Percentiles rank a stretch among this genome's conserved stretches.
Conservation (phyloP, 2,888 invertebrate genomes). For the Autographa gamma region DNA sequence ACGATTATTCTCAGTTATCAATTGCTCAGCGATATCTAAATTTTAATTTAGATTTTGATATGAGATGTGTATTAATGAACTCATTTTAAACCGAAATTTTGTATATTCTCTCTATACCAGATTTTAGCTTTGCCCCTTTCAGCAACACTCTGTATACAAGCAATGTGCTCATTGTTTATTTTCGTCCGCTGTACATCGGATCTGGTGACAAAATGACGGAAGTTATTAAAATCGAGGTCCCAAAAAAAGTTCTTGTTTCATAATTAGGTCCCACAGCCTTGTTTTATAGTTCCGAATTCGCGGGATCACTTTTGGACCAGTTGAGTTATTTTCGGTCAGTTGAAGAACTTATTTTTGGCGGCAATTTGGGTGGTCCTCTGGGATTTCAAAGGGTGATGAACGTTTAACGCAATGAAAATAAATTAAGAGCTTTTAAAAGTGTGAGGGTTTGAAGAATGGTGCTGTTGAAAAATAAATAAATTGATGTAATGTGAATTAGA, state of each 20-base stretch:
- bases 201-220: slow-evolving; percentile 58
- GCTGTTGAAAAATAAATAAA: no score
- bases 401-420: slow-evolving; percentile 2
- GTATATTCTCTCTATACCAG: no score
- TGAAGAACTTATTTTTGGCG: slow-evolving; percentile 20
- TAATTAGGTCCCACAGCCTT: slow-evolving; percentile 25
- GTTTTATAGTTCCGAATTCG: slow-evolving; percentile 18
- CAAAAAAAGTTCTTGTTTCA: slow-evolving; percentile 17
- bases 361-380: slow-evolving; percentile 39
- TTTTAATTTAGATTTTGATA: no score
- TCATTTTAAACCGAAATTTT: no score
- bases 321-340: slow-evolving; percentile 20
- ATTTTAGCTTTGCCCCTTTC: no score
- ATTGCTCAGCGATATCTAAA: no score
- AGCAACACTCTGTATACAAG: slow-evolving; percentile 5
- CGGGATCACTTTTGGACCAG: not conserved
- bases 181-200: slow-evolving; percentile 38
- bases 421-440: slow-evolving; percentile 12
- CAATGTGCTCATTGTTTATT: slow-evolving; percentile 55
- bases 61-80: no score
- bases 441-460: not conserved
- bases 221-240: slow-evolving; percentile 60
- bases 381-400: slow-evolving; percentile 5
- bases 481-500: no score
- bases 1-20: no score